Base-by-base conservation (phyloP, 2,888 invertebrate species). In the Ectemnius cavifrons region DNA sequence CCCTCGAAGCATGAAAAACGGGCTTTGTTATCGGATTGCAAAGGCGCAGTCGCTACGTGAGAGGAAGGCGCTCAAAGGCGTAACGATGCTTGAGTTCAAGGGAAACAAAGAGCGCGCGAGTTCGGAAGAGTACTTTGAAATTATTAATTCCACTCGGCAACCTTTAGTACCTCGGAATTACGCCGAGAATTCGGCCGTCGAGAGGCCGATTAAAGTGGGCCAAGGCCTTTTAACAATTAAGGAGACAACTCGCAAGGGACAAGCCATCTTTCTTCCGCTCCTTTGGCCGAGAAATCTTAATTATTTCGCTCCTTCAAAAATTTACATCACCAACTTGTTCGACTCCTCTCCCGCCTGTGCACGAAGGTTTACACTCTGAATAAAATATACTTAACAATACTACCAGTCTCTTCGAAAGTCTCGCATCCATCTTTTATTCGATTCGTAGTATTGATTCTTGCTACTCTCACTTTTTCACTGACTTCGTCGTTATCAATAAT, bases 161-260 rank as follows among this genome's bases (percentile, higher is more conserved):
- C 52, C 52, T 52, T 52, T 16, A 18, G 61, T 23, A n/a, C 28
- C n/a, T 23, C 46, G 46, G 46, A 60, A 69, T 63, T 46, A 61
- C 63, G 49, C 47, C 18, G 46, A 66, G 59, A 49, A 72, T 63
- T 60, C 37, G 14, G 47, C 56, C 61, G 28, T 27, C 11, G 27
- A 60, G 27, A 6, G 28, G 27, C 60, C n/a, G 16, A 23, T 60
- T 60, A 14, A 60, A 60, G 27, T 28, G 60, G 27, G 60, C 23
- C 37, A 37, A 60, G 60, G 11, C 60, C 28, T 60, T 60, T 60
- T 60, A 60, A 28, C 60, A 60, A 60, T 60, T 28, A 60, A 60
- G 28, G 14, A 60, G 20, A 6, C 60, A 27, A 4, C 4, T 23
- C 60, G 11, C 60, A 2, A 6, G 60, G 20, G 60, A 60, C 27